Conservation (phyloP, 2,888 invertebrate genomes). For the Drosophila greeni region DNA sequence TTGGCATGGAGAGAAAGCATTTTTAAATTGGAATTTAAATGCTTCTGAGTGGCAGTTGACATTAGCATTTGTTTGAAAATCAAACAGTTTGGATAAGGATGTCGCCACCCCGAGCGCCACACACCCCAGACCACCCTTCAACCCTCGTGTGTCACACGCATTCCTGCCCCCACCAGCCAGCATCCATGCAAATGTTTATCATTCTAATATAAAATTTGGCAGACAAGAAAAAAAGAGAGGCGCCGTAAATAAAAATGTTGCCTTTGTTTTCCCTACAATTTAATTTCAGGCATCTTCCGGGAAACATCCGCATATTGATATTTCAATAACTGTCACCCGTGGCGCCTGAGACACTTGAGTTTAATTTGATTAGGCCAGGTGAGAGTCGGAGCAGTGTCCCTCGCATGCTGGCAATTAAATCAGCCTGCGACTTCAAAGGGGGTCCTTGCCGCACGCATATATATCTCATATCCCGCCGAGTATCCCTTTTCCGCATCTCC, state of each 20-base stretch:
- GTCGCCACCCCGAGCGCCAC: conserved; percentile 6
- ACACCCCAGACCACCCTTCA: conserved; percentile 5
- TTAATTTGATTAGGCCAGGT: conserved; percentile 65
- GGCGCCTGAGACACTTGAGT: conserved; percentile 49
- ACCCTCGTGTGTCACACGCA: conserved; percentile 61
- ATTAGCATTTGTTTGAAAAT: conserved; percentile 64
- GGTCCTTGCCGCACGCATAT: not conserved
- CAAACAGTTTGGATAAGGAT: conserved; percentile 42
- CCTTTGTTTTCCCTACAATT: conserved; percentile 39
- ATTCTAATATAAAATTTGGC: conserved; percentile 55
- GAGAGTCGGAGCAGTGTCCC: conserved; percentile 1
- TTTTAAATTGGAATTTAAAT: conserved; percentile 69
- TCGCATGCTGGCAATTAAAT: conserved; percentile 25
- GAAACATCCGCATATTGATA: conserved; percentile 53
- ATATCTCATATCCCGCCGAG: conserved; percentile 4
- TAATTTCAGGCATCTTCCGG: conserved; percentile 35
- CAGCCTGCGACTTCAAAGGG: conserved; percentile 31
- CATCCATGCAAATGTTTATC: conserved; percentile 54
- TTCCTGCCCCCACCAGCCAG: conserved; percentile 39
- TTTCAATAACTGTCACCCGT: conserved; percentile 64
- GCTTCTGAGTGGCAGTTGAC: conserved; percentile 66
- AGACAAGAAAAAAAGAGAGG: conserved; percentile 1
- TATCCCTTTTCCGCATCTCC: conserved; percentile 29
- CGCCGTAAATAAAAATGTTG: conserved; percentile 24
- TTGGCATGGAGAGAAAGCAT: conserved; percentile 48